Percentiles rank a stretch among this genome's conserved stretches.
Conservation (phyloP, 2,113 vertebrate species). For the Myodes glareolus region DNA sequence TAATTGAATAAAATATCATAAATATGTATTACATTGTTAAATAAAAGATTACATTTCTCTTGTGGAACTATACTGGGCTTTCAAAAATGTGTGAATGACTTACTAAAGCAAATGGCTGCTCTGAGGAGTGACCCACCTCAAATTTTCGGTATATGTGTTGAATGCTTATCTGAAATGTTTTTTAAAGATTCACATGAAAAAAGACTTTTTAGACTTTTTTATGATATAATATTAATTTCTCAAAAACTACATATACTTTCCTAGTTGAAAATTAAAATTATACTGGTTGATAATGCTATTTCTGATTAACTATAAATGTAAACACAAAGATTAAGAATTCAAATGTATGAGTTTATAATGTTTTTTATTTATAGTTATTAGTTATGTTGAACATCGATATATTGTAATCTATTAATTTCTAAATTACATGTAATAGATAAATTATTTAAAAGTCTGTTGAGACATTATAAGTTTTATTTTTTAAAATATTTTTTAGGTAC, state of each 20-base stretch:
- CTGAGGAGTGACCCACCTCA: neutral
- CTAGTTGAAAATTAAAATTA: neutral
- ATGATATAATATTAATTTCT: constrained; percentile 33
- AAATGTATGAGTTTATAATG: neutral
- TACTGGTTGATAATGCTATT: neutral
- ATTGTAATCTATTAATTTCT: neutral
- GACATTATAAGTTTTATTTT: constrained; percentile 19
- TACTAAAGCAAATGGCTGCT: neutral
- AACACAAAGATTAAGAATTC: neutral
- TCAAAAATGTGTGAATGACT: neutral
- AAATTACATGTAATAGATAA: neutral
- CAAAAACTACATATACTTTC: neutral
- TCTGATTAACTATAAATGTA: neutral
- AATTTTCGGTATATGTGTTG: neutral
- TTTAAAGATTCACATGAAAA: constrained; percentile 7
- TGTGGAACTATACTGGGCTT: neutral
- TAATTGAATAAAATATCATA: neutral
- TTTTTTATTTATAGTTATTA: constrained; percentile 1
- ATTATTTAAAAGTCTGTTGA: neutral
- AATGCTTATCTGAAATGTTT: neutral
- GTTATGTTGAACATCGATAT: neutral
- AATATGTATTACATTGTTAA: neutral
- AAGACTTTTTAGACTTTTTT: neutral
- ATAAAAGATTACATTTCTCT: neutral
- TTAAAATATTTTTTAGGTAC: neutral